A percentile compares a stretch with the other conserved stretches of the same genome.
Conservation (phyloP, 2,888 invertebrate species). For the Kryphioiulus occultus region DNA sequence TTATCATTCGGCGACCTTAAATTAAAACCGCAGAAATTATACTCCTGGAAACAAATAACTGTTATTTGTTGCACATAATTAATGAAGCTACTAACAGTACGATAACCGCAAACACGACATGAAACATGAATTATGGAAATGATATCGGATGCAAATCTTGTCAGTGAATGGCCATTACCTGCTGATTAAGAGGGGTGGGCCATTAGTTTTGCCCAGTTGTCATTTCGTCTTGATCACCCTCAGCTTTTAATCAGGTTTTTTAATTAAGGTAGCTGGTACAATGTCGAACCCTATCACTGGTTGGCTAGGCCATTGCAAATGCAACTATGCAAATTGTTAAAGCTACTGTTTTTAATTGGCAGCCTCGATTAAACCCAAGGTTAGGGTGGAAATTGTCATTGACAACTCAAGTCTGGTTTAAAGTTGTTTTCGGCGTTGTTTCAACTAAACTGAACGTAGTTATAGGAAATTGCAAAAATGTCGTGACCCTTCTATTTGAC, state of each 20-base stretch:
- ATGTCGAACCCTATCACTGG: neutral
- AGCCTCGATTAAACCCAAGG: constrained; percentile 1
- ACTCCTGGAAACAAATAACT: neutral
- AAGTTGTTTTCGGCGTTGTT: too few relatives aligned
- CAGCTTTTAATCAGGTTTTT: neutral
- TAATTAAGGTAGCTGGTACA: neutral
- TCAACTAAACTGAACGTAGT: too few relatives aligned
- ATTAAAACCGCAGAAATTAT: constrained; percentile 18
- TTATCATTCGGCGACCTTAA: constrained; percentile 7
- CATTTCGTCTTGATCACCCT: neutral
- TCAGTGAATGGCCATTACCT: neutral
- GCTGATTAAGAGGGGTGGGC: neutral
- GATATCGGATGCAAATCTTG: neutral
- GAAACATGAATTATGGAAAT: constrained; percentile 15
- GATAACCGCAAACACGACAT: neutral
- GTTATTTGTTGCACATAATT: constrained; percentile 19
- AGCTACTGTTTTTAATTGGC: neutral
- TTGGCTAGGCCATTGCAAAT: neutral
- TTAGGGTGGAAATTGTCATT: neutral
- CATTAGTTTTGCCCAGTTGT: neutral
- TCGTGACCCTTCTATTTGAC: too few relatives aligned
- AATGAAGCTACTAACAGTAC: neutral
- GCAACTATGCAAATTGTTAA: neutral
- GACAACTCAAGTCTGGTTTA: neutral
- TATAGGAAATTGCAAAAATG: too few relatives aligned